These are phyloP conservation scores for Lucifuga dentata DNA, from an alignment of 2,113 vertebrate genomes.

Conservation along the genomic window DNA sequence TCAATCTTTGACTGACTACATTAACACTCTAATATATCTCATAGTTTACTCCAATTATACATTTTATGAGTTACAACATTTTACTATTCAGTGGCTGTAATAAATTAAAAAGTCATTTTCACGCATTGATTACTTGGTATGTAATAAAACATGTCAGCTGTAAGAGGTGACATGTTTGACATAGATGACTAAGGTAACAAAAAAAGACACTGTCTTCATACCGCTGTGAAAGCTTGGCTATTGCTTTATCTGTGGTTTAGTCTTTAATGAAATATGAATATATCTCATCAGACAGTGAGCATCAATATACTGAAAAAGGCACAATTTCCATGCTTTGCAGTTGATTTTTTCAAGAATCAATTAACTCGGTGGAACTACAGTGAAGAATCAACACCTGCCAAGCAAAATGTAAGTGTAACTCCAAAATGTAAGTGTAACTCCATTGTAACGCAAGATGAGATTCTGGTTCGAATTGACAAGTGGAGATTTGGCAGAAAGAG, in stretches of 20 bases:
- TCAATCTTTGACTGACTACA: constrained; percentile 25
- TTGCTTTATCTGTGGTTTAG: too few species aligned
- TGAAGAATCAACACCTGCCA: neutral
- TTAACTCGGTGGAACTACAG: neutral
- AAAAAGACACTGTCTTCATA: too few species aligned
- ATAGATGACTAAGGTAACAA: too few species aligned
- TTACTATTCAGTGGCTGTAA: neutral
- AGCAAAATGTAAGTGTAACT: neutral
- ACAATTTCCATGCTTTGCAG: neutral
- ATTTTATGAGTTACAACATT: constrained; percentile 37
- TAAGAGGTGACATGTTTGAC: too few species aligned
- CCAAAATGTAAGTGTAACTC: too few species aligned
- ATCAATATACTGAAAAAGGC: neutral
- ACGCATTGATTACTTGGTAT: neutral
- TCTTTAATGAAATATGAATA: neutral
- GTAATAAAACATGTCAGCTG: neutral
- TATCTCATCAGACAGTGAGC: neutral
- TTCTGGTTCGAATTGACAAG: neutral
- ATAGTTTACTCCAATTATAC: constrained; percentile 5
- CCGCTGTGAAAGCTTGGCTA: too few species aligned
- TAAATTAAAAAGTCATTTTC: neutral
- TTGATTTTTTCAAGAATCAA: neutral
- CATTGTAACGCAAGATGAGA: neutral
- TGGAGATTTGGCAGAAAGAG: neutral
- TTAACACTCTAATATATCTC: constrained; percentile 16